Evolutionary conservation across 2,888 invertebrate genomes (phyloP), one percentile per base, ranked within the genome.

Genomic region (Orthonychiurus folsomi): DNA sequence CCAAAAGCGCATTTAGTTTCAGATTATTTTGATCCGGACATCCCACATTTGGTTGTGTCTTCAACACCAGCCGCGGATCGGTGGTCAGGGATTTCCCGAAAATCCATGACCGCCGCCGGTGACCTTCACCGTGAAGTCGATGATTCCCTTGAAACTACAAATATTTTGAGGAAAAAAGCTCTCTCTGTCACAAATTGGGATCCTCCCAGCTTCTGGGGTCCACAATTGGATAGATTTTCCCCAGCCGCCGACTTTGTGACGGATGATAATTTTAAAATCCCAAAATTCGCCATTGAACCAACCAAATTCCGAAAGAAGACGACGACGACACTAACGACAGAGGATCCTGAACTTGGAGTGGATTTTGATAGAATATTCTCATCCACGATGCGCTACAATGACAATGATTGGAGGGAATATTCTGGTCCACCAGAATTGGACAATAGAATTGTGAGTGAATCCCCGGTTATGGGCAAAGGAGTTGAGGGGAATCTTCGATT

Each of bases 211-310:
- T 21, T 56, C 37, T 56, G 56, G 56, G 50, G 23, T 5, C 20
- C 21, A 23, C 61, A 72, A 26, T n/a, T 61, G 0, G 71, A 65
- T 54, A 57, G 69, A 12, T 67, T 66, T 47, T 20, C 50, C 9
- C 68, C 68, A 0, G 61, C 53, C 52, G 55, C 63, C 0, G 67
- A 70, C 26, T 70, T 69, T 66, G 68, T 66, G 20, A 66, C 66
- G 1, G 50, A 66, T 54, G 63, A 68, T 26, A 63, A 63, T 55
- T 68, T 66, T 56, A 66, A 66, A 59, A 23, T 52, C 52, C 52
- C 52, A 20, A 26, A 56, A 21, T 23, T 23, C 18, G 21, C 23
- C 15, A 9, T 12, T 55, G 15, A 21, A 23, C 3, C 3, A 26
- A 9, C 3, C 9, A 12, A 12, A 20, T 3, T 23, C 3, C 9